Base-by-base conservation (phyloP, 2,888 invertebrate species). In the Rhingia rostrata region DNA sequence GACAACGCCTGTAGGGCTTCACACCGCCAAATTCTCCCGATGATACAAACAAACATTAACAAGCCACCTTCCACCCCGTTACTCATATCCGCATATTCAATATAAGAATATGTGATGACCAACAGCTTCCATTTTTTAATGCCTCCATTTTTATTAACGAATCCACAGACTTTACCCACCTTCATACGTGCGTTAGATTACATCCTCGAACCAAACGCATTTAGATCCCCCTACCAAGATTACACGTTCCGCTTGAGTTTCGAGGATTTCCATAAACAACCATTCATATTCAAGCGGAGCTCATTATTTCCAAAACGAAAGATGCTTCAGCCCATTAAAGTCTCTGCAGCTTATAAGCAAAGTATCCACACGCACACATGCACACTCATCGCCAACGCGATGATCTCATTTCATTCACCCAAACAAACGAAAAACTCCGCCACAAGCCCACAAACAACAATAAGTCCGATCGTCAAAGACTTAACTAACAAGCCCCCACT, bases 401-500 rank as follows among this genome's bases (percentile, higher is more conserved):
- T 79, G 74, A 84, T 84, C 84, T 80, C 41, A 47, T 80, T 80
- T 64, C 51, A 75, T 73, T 54, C 61, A 51, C 69, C 61, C 10
- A 56, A 77, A 69, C 54, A 61, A 77, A 53, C 69, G 69, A 43
- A 45, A 67, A 75, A 54, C 64, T 64, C 70, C 70, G 30, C 56
- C 56, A 66, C 32, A 49, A 63, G 37, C 58, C 43, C 45, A 67
- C 56, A 22, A 66, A 33, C 64, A 41, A 84, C 80, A 79, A 80
- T 84, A 84, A 80, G 69, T 83, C 83, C 64, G 66, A 70, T 84
- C 84, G 80, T 79, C 84, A 84, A 80, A 80, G 80, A 75, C 80
- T 84, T 84, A 84, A 84, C 84, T 84, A 84, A 84, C 84, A 84
- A 84, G 84, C 84, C 70, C 80, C 80, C 80, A 80, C 80, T 84